Evolutionary conservation across 2,113 vertebrate genomes (phyloP), one percentile per base, ranked within the genome.

Genomic region (Corythoichthys haematopterus): DNA sequence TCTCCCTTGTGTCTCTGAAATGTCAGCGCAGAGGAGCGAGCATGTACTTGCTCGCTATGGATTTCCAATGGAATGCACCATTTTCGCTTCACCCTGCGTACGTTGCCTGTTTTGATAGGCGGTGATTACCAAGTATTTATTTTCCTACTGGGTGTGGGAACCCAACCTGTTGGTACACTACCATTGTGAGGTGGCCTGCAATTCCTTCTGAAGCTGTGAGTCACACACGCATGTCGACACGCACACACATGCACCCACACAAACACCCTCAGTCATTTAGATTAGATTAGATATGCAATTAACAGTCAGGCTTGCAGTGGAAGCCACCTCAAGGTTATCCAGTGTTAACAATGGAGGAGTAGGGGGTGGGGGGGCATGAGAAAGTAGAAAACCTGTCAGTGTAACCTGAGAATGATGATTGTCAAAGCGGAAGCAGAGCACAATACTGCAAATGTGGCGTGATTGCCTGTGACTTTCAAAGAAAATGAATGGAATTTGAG

Each of bases 61-160:
- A 89, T 91, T 90, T 92, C 82, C 81, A 73, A 70, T 87, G 91
- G 89, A 92, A 92, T 92, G 90, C 69, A 53, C 80, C 84, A 86
- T 85, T 88, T 91, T 90, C 71, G 46, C 74, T 89, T 87, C 77
- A 77, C 76, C 82, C 85, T 59, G 73, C 71, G 66, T 75, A 81
- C 69, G 81, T 85, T 80, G 84, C 79, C 78, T 92, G 88, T 90
- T 91, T 88, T 91, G 87, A 91, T 90, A 87, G 86, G 83, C 80
- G 58, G 81, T 86, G 87, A 91, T 90, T 91, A 84, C 80, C 74
- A 71, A 86, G 84, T 88, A 85, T 90, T 89, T 90, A 87, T 91
- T 91, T 89, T 92, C 84, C 83, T 75, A 81, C 71, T 82, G 85
- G 90, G 89, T 90, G 91, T 91, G 91, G 89, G 87, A 90, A 88